Conservation (phyloP, 92 coral and sea anemone genomes). For the Heteractis magnifica region DNA sequence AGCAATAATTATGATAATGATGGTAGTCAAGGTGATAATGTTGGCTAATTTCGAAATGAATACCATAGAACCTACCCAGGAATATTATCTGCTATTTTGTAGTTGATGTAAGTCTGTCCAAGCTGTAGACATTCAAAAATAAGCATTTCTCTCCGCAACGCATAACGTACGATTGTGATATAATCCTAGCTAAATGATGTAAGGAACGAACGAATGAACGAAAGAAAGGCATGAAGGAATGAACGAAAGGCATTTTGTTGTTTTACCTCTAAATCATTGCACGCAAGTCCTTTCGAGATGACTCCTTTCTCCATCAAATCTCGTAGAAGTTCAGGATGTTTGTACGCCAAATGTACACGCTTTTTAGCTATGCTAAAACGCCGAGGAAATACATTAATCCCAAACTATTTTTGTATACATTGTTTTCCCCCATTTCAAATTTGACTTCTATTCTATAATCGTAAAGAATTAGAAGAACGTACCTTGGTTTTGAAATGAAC, state of each 20-base stretch:
- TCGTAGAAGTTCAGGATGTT: constrained; percentile 65
- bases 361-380: constrained; percentile 54
- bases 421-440: too few species aligned
- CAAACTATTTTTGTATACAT: too few species aligned
- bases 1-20: too few species aligned
- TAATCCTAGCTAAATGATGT: not conserved
- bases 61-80: constrained; percentile 48
- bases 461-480: too few species aligned
- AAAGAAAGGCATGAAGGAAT: not conserved
- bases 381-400: not conserved
- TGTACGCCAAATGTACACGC: constrained; percentile 74
- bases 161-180: not conserved
- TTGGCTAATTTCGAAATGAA: too few species aligned
- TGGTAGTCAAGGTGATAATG: not conserved
- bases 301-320: constrained; percentile 63
- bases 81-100: constrained; percentile 70
- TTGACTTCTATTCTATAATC: too few species aligned
- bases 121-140: constrained; percentile 41
- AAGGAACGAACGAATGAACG: not conserved
- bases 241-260: not conserved
- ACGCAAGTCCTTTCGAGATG: constrained; percentile 73
- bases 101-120: constrained; percentile 82
- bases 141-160: not conserved
- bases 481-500: constrained; percentile 70
- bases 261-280: constrained; percentile 74